Conservation (phyloP, 1,140 invertebrate genomes). For the Cyclina sinensis region DNA sequence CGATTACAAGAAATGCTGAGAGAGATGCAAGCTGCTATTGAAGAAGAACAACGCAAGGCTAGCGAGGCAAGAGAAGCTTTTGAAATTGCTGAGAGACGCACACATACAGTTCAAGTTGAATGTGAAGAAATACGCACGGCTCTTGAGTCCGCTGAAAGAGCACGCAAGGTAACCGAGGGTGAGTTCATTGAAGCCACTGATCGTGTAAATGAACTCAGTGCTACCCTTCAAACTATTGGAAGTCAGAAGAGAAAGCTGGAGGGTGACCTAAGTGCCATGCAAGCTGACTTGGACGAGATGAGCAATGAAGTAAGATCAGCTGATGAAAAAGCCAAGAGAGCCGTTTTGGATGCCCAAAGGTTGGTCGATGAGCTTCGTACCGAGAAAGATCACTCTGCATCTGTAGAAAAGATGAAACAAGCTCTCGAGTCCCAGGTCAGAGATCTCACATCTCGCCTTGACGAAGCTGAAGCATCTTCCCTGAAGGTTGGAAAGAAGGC, state of each 20-base stretch:
- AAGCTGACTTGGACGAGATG: constrained; percentile 89
- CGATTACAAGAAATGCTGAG: constrained; percentile 98
- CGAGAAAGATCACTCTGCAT: constrained; percentile 99
- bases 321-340: constrained; percentile 89
- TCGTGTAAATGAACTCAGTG: constrained; percentile 97
- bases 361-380: constrained; percentile 99
- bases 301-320: constrained; percentile 84
- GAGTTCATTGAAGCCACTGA: constrained; percentile 98
- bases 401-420: constrained; percentile 99
- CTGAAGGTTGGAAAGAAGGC: constrained; percentile 98
- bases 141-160: constrained; percentile 98
- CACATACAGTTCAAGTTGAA: constrained; percentile 97
- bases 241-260: constrained; percentile 99
- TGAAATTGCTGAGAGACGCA: constrained; percentile 97
- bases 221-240: constrained; percentile 96
- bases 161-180: constrained; percentile 97
- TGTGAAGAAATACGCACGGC: constrained; percentile 98
- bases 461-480: constrained; percentile 98
- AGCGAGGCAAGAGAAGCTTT: constrained; percentile 98
- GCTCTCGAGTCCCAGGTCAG: constrained; percentile 98
- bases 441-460: constrained; percentile 97
- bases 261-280: constrained; percentile 97
- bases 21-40: constrained; percentile 92
- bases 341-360: constrained; percentile 98
- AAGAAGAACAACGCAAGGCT: constrained; percentile 98